A percentile compares a stretch with the other conserved stretches of the same genome.
Evolutionary conservation across 2,797 vertebrate species (phyloP).

Genomic region (Megalops cyprinoides): DNA sequence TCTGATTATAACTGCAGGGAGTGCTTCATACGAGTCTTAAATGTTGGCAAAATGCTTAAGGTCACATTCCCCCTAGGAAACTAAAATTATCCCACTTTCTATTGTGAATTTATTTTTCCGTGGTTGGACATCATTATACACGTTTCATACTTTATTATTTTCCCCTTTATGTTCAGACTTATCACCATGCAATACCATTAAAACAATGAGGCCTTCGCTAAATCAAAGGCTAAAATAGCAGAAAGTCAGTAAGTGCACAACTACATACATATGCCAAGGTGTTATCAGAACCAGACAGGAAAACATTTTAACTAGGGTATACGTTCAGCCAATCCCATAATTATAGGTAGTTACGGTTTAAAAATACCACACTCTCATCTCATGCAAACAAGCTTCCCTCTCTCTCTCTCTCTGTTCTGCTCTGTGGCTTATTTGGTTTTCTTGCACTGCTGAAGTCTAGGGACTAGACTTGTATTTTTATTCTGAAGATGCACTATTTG

Average conservation of each 20-base stretch:
- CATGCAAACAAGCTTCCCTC: conserved; percentile 60
- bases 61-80: no score
- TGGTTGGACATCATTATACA: neutral
- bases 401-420: conserved; percentile 44
- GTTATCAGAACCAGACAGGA: conserved; percentile 70
- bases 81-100: no score
- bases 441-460: neutral
- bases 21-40: no score
- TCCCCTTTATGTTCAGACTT: neutral
- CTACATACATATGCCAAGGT: conserved; percentile 51
- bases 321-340: conserved; percentile 65
- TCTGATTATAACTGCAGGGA: no score
- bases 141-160: neutral
- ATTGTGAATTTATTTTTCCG: no score
- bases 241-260: neutral
- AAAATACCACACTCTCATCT: conserved; percentile 70
- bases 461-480: neutral
- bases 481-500: neutral
- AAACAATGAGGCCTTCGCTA: neutral
- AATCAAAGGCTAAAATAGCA: conserved; percentile 16
- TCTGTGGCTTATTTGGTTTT: conserved; percentile 36
- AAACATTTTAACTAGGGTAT: conserved; percentile 67
- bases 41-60: no score
- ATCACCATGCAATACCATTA: neutral
- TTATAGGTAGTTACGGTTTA: conserved; percentile 72